Percentiles rank a stretch among this genome's conserved stretches.
Conservation (phyloP, 92 coral and sea anemone species). For the Parazoanthus swiftii region DNA sequence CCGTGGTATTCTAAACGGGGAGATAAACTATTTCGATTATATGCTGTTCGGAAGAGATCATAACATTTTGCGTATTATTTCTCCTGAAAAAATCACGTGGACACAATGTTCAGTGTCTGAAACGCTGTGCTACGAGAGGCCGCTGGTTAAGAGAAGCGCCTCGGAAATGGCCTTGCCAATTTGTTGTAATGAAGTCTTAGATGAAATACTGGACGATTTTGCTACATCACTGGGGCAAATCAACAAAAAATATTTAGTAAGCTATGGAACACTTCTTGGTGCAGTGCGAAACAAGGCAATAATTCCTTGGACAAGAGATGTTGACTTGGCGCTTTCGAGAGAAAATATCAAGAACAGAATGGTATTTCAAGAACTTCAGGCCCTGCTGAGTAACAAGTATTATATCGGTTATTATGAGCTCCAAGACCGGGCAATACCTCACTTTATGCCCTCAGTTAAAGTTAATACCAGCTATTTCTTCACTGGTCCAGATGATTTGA, state of each 20-base stretch:
- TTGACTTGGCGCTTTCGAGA: slow-evolving; percentile 11
- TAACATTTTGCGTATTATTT: slow-evolving; percentile 16
- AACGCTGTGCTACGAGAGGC: slow-evolving; percentile 33
- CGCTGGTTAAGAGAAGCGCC: slow-evolving; percentile 11
- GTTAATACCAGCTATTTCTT: slow-evolving; percentile 12
- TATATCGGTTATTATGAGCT: slow-evolving; percentile 29
- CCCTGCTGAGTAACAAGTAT: background rate
- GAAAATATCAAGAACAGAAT: slow-evolving; percentile 14
- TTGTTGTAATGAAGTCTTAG: slow-evolving; percentile 31
- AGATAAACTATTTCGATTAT: slow-evolving; percentile 7
- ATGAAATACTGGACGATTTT: slow-evolving; percentile 26
- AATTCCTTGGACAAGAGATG: slow-evolving; percentile 36
- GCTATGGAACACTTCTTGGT: slow-evolving; percentile 36
- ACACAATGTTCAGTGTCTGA: slow-evolving; percentile 33
- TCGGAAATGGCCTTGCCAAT: slow-evolving; percentile 17
- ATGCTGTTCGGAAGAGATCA: slow-evolving; percentile 6
- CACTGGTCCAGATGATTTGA: slow-evolving; percentile 23
- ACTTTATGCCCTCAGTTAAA: slow-evolving; percentile 28
- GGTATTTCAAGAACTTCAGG: background rate
- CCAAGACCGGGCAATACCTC: slow-evolving; percentile 38
- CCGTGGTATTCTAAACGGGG: slow-evolving; percentile 24
- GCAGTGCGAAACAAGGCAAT: slow-evolving; percentile 35
- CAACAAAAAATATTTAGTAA: slow-evolving; percentile 19
- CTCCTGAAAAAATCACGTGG: slow-evolving; percentile 32
- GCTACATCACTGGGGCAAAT: slow-evolving; percentile 21